Percentiles rank a stretch among this genome's conserved stretches.
Conservation (phyloP, 1,140 invertebrate genomes). For the Psix sp. region DNA sequence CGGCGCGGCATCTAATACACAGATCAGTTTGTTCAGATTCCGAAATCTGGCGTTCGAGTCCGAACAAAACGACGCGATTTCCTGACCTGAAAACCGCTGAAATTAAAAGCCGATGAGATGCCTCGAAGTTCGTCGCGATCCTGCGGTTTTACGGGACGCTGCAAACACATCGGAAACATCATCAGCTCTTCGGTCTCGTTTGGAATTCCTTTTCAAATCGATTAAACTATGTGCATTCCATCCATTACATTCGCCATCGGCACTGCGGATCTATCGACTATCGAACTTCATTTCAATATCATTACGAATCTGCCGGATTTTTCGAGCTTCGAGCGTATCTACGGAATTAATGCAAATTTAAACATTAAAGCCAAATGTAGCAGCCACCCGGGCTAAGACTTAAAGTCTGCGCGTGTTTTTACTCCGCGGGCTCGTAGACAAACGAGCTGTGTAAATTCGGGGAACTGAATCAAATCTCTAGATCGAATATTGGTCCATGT, state of each 20-base stretch:
- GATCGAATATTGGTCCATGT: too few species aligned
- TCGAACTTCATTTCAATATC: slow-evolving; percentile 44
- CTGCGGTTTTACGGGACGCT: slow-evolving; percentile 13
- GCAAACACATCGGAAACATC: slow-evolving; percentile 30
- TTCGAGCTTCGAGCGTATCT: slow-evolving; percentile 36
- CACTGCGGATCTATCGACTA: slow-evolving; percentile 26
- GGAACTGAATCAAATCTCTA: neutral
- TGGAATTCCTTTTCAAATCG: slow-evolving; percentile 36
- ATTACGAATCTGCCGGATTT: slow-evolving; percentile 42
- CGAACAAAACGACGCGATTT: slow-evolving; percentile 19
- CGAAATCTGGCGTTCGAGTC: slow-evolving; percentile 8
- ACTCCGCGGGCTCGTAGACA: slow-evolving; percentile 12
- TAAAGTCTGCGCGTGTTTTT: slow-evolving; percentile 25
- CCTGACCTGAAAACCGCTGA: slow-evolving; percentile 2
- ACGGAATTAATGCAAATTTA: slow-evolving; percentile 47
- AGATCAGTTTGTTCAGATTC: slow-evolving; percentile 6
- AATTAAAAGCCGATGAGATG: slow-evolving; percentile 24
- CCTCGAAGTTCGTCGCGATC: slow-evolving; percentile 5
- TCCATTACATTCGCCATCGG: slow-evolving; percentile 15
- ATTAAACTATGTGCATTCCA: slow-evolving; percentile 30
- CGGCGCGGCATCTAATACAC: slow-evolving; percentile 10
- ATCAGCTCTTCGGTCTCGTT: slow-evolving; percentile 33
- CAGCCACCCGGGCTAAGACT: slow-evolving; percentile 3
- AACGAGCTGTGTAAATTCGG: neutral
- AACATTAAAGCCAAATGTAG: slow-evolving; percentile 39